Conservation (phyloP, 2,797 vertebrate species). For the Amblyopsis hoosieri region DNA sequence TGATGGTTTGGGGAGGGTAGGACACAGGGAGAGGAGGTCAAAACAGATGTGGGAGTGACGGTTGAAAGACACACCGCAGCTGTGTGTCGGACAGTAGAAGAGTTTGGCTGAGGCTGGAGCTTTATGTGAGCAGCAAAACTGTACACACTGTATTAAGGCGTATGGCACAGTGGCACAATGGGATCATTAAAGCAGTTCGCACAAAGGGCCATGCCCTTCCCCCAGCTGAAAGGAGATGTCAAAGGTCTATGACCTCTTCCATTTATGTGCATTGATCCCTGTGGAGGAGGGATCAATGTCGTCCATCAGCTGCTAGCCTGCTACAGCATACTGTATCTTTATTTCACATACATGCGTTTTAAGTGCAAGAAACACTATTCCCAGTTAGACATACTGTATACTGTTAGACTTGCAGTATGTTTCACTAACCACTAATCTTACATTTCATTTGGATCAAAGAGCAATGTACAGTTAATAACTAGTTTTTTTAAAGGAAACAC, state of each 20-base stretch:
- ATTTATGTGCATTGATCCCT: conserved; percentile 82
- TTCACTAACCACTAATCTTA: not conserved
- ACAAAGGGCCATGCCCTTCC: conserved; percentile 72
- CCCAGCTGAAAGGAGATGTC: conserved; percentile 77
- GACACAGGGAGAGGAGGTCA: conserved; percentile 36
- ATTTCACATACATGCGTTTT: conserved; percentile 58
- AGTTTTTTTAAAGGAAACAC: not conserved
- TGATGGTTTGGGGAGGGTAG: conserved; percentile 21
- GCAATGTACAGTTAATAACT: not conserved
- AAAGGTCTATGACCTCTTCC: conserved; percentile 81
- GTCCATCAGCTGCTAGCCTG: conserved; percentile 69
- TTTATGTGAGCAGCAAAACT: conserved; percentile 27
- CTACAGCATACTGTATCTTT: conserved; percentile 50
- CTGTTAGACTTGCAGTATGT: not conserved
- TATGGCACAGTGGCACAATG: conserved; percentile 68
- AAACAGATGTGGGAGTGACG: conserved; percentile 58
- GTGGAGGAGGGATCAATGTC: conserved; percentile 63
- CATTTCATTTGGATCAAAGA: too few species aligned
- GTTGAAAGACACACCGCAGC: conserved; percentile 38
- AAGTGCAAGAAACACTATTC: not conserved
- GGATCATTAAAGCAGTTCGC: conserved; percentile 76
- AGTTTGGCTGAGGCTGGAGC: not conserved
- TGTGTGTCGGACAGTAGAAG: conserved; percentile 24
- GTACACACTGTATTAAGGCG: conserved; percentile 65
- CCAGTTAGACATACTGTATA: not conserved